A percentile compares a stretch with the other conserved stretches of the same genome.
Conservation (phyloP, 2,797 vertebrate genomes). For the Acipenser transmontanus region DNA sequence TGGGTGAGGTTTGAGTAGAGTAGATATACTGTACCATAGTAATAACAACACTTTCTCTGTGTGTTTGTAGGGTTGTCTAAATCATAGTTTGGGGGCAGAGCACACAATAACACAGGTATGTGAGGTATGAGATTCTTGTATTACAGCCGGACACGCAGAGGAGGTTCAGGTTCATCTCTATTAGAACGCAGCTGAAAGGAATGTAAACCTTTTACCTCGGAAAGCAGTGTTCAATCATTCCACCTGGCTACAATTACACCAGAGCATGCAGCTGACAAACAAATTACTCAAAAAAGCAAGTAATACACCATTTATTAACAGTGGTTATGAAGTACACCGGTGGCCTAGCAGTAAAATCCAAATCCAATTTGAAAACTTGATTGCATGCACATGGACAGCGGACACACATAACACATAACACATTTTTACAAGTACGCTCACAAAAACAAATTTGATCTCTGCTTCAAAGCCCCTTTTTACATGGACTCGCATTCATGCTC, state of each 20-base stretch:
- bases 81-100: slow-evolving; percentile 41
- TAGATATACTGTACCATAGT: slow-evolving; percentile 9
- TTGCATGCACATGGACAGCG: too few species aligned
- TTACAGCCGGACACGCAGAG: slow-evolving; percentile 52
- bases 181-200: slow-evolving; percentile 45
- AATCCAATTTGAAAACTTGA: too few species aligned
- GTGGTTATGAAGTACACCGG: too few species aligned
- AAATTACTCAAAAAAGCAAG: too few species aligned
- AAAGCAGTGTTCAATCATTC: slow-evolving; percentile 27
- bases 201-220: slow-evolving; percentile 51
- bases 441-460: too few species aligned
- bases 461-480: not conserved
- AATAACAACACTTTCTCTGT: slow-evolving; percentile 53
- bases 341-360: too few species aligned
- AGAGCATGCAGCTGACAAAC: too few species aligned
- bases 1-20: not conserved
- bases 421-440: too few species aligned
- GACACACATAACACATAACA: too few species aligned
- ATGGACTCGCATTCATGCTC: not conserved
- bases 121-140: slow-evolving; percentile 61
- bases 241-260: not conserved
- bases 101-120: slow-evolving; percentile 54
- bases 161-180: slow-evolving; percentile 52
- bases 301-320: too few species aligned
- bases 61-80: slow-evolving; percentile 49